Evolutionary conservation across 2,888 invertebrate genomes (phyloP), one percentile per base, ranked within the genome.

Genomic region (Iphiclides podalirius): DNA sequence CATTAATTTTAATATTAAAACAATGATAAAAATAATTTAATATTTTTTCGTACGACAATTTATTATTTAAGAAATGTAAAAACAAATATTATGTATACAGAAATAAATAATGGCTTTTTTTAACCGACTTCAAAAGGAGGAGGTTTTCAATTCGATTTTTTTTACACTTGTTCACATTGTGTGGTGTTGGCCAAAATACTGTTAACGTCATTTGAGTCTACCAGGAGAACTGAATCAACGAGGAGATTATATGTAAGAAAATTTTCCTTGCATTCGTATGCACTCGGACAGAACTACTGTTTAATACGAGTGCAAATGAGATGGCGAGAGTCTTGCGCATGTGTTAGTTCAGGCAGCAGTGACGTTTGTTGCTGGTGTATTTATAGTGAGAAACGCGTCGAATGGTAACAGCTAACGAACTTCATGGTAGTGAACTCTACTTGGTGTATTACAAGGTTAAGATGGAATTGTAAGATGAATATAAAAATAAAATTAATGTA

Each of bases 231-330:
- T 50, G 72, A 79, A 61, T 53, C 52, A 53, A 52, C 59, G 57
- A 77, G 63, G 81, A 81, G 80, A 59, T 75, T 69, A 62, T 64
- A 63, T 65, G 70, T 75, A 77, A 73, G 71, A 75, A 73, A 72
- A 66, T 58, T 61, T 65, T 69, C 67, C 63, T 53, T 77, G 73
- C 75, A 77, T 72, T 75, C 67, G 67, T 60, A 78, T 83, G 83
- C 83, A 83, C 52, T 76, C 73, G 52, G 66, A 74, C 56, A 66
- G 66, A 70, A 58, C 52, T 67, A 69, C 58, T 54, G 44, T 58
- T 50, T 55, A 33, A 8, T 52, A 42, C 49, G 61, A 65, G 84
- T 72, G 76, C 58, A 69, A 82, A 66, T 77, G 75, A 68, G 83
- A 85, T 59, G 61, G 66, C 58, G 7, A 38, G 59, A 60, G 70